phyloP scores from a whole-genome alignment of 2,113 vertebrate species.

The Zosterops japonicus region DNA sequence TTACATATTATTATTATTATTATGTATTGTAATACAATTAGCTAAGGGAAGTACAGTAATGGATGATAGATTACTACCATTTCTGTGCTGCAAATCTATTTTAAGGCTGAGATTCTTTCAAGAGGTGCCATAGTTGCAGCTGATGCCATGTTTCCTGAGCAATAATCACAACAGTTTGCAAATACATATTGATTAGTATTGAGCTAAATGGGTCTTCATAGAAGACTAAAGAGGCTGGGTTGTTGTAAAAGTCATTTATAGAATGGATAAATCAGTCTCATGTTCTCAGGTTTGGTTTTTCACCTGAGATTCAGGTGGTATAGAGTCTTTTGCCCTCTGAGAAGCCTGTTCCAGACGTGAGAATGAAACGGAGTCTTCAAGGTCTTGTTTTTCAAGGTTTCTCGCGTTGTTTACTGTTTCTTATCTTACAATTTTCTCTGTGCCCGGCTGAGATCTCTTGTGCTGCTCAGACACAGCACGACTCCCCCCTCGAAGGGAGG shows the following conservation, averaged over 20 bases:
- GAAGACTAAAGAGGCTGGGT: background rate
- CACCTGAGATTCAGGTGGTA: too few relatives aligned
- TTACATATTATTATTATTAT: background rate
- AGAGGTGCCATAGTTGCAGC: slow-evolving; percentile 16
- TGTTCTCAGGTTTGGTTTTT: too few relatives aligned
- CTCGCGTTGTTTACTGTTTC: too few relatives aligned
- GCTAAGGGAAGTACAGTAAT: background rate
- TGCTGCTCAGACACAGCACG: too few relatives aligned
- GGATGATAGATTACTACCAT: slow-evolving; percentile 24
- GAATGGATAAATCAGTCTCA: background rate
- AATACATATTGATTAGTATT: slow-evolving; percentile 33
- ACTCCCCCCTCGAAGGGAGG: too few relatives aligned
- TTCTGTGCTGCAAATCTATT: slow-evolving; percentile 36
- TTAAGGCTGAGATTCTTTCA: slow-evolving; percentile 49
- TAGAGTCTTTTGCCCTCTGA: too few relatives aligned
- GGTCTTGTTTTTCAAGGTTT: too few relatives aligned
- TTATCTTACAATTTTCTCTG: too few relatives aligned
- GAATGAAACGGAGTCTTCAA: too few relatives aligned
- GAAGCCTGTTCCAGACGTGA: too few relatives aligned
- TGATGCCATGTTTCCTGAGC: slow-evolving; percentile 24
- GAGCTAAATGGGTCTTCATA: background rate
- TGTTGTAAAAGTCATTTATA: background rate
- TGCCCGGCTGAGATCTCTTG: too few relatives aligned
- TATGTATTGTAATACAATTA: background rate
- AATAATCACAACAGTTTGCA: slow-evolving; percentile 38